Evolutionary conservation across 2,888 invertebrate genomes (phyloP).

Genomic region (Catocala nupta): DNA sequence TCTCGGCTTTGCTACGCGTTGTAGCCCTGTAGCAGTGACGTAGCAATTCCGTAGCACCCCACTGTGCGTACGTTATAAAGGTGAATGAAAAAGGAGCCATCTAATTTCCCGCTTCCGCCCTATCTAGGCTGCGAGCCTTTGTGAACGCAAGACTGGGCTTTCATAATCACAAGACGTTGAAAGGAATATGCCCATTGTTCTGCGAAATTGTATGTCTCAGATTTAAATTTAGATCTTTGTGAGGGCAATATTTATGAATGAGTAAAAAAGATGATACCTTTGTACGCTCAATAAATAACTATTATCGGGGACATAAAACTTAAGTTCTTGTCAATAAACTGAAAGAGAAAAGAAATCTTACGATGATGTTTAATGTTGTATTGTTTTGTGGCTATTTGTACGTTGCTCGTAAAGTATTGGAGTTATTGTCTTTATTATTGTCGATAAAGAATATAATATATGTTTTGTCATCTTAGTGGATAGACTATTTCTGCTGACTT

Average conservation of each 20-base stretch:
- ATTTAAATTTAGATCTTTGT: conserved; percentile 2
- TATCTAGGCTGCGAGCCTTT: conserved; percentile 6
- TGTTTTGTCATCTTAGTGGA: too few relatives aligned
- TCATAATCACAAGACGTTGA: neutral
- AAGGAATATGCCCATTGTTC: conserved; percentile 5
- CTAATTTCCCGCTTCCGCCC: conserved; percentile 1
- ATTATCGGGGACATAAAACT: neutral
- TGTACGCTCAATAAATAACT: conserved; percentile 1
- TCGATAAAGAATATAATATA: too few relatives aligned
- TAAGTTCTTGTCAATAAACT: neutral
- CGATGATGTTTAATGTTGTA: too few relatives aligned
- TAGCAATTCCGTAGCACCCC: neutral
- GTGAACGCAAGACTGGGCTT: conserved; percentile 2
- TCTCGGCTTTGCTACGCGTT: neutral
- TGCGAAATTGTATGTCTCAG: neutral
- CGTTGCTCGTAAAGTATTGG: too few relatives aligned
- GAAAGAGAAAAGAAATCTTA: too few relatives aligned
- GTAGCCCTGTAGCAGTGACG: neutral
- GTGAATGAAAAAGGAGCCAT: conserved; percentile 2
- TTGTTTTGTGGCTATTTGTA: too few relatives aligned
- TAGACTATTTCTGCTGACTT: too few relatives aligned
- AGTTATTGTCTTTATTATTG: too few relatives aligned
- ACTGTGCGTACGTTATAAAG: neutral
- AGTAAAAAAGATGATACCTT: conserved; percentile 10
- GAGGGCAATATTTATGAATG: neutral